phyloP scores from a whole-genome alignment of 30 jellyfish, hydroid and myxozoan genomes.

The Phacellophora camtschatica region DNA sequence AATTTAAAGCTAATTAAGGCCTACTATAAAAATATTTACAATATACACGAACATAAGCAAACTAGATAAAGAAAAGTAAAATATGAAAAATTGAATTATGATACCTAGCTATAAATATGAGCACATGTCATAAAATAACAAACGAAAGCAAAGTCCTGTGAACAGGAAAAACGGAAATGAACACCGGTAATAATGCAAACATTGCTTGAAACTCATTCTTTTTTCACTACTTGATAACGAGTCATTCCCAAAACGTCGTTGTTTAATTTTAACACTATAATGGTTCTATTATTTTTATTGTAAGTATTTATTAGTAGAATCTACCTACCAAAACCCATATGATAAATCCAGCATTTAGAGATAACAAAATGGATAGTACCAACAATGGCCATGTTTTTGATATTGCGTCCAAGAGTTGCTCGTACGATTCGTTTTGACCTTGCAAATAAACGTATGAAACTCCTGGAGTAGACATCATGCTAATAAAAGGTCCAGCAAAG shows the following conservation, averaged over 20 bases:
- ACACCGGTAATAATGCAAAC: too few relatives aligned
- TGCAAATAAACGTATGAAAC: constrained; percentile 25
- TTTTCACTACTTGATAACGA: too few relatives aligned
- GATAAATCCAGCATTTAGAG: constrained; percentile 62
- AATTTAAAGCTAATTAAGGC: too few relatives aligned
- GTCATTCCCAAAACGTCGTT: not conserved
- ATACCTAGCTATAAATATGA: too few relatives aligned
- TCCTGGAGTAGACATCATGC: constrained; percentile 68
- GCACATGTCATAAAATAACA: too few relatives aligned
- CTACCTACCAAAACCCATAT: constrained; percentile 55
- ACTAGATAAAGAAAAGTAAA: too few relatives aligned
- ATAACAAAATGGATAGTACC: constrained; percentile 40
- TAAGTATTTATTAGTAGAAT: not conserved
- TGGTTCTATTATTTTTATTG: not conserved
- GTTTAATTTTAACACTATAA: not conserved
- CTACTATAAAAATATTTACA: too few relatives aligned
- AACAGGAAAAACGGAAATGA: too few relatives aligned
- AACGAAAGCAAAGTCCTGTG: too few relatives aligned
- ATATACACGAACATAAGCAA: too few relatives aligned
- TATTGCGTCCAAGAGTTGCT: constrained; percentile 31
- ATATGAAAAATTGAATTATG: too few relatives aligned
- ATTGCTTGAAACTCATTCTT: too few relatives aligned
- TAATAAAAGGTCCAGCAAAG: constrained; percentile 60
- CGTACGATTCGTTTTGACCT: constrained; percentile 35
- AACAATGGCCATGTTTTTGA: constrained; percentile 62